Evolutionary conservation across 2,113 vertebrate genomes (phyloP), one percentile per base, ranked within the genome.

Genomic region (Vulpes lagopus): DNA sequence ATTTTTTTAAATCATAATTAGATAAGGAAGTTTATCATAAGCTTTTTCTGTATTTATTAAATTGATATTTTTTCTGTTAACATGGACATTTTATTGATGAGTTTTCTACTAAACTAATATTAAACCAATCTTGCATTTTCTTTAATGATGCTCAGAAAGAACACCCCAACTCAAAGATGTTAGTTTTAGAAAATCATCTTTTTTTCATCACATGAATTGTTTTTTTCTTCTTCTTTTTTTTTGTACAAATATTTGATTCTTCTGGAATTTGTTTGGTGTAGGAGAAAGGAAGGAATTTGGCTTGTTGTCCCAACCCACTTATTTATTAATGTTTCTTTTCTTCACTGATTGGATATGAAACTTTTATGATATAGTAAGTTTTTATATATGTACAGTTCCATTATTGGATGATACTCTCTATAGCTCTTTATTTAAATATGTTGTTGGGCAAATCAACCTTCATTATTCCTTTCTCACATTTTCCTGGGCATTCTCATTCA

Each of bases 81-180:
- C 35, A 15, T 83, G 12, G 22, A 60, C 49, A 92, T 83, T 83
- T 16, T 7, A 62, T 25, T 83, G n/a, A 69, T 78, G 6, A 2
- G 25, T 32, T 96, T 89, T 74, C 59, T 85, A 65, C 35, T 78
- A 83, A 91, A 88, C 15, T 27, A 86, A 73, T 74, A 27, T 53
- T 64, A 92, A 92, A 62, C n/a, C 19, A n/a, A 67, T 78, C 11
- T 57, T 95, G 20, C 15, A 62, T 55, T 89, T 87, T 92, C 65
- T 83, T 95, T 73, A 79, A 85, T n/a, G n/a, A 16, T 85, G 17
- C 19, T 93, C n/a, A 65, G 62, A 92, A 96, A 73, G 32, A 65
- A 38, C 11, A 91, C 6, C 8, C 57, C 32, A 85, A 78, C 19
- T 88, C 53, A 20, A 76, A 92, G 60, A 78, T 92, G 20, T 88